Conservation (phyloP, 2,113 vertebrate species). For the Eulacestoma nigropectus region DNA sequence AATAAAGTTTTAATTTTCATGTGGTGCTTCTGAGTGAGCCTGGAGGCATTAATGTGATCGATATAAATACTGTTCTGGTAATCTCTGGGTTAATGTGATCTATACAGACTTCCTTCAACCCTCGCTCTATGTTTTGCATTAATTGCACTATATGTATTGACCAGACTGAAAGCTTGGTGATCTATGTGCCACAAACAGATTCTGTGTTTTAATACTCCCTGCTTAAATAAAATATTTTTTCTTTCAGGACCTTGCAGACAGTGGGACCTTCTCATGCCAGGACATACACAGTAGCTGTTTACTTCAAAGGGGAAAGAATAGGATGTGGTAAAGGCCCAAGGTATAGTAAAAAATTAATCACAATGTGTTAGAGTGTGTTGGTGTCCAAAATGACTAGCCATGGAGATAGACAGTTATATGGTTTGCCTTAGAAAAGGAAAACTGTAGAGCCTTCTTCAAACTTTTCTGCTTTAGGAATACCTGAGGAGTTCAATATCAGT, state of each 20-base stretch:
- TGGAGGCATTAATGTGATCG: neutral
- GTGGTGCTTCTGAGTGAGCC: neutral
- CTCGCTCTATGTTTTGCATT: neutral
- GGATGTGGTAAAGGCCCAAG: conserved; percentile 98
- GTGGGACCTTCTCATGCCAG: conserved; percentile 95
- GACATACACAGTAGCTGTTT: conserved; percentile 96
- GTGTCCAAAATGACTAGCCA: neutral
- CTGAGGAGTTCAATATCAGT: neutral
- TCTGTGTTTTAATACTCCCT: neutral
- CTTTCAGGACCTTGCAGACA: conserved; percentile 91
- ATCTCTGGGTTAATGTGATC: neutral
- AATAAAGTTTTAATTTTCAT: neutral
- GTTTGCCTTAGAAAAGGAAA: neutral
- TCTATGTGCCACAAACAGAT: neutral
- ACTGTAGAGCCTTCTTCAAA: neutral
- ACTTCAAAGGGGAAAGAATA: conserved; percentile 97
- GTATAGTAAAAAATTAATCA: conserved; percentile 64
- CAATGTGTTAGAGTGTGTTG: neutral
- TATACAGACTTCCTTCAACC: neutral
- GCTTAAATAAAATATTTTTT: neutral
- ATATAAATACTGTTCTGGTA: neutral
- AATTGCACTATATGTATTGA: neutral
- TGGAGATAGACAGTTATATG: neutral
- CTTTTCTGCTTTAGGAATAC: neutral
- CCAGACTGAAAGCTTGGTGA: neutral